Evolutionary conservation across 1,140 invertebrate genomes (phyloP).

Genomic region (Drosophila burlai): DNA sequence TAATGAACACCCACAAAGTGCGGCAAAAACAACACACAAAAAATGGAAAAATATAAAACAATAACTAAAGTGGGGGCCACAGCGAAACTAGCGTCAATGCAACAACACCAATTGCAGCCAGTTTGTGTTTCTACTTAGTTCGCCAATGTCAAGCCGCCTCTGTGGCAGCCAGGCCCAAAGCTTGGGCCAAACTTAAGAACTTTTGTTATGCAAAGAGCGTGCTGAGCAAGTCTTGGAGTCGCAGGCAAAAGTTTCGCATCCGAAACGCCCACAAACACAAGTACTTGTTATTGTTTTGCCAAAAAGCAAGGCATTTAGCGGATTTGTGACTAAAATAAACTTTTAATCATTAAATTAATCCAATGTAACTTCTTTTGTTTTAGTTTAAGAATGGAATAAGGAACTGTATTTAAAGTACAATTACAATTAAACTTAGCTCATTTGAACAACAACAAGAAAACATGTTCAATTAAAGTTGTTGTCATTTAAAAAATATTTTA

Average conservation of each 20-base stretch:
- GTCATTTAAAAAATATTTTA: too few species aligned
- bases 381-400: neutral
- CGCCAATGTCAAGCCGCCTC: slow-evolving; percentile 68
- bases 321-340: neutral
- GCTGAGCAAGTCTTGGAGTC: slow-evolving; percentile 35
- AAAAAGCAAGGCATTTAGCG: slow-evolving; percentile 1
- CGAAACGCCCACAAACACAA: slow-evolving; percentile 49
- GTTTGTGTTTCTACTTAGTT: slow-evolving; percentile 25
- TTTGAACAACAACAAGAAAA: too few species aligned
- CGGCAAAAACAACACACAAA: neutral
- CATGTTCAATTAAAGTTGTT: neutral
- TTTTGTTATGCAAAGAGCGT: slow-evolving; percentile 78
- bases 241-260: slow-evolving; percentile 36
- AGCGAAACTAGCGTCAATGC: slow-evolving; percentile 50
- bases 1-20: slow-evolving; percentile 36
- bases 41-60: slow-evolving; percentile 21
- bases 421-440: too few species aligned
- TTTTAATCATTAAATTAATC: neutral
- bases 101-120: slow-evolving; percentile 53
- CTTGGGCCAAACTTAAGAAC: slow-evolving; percentile 62
- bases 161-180: slow-evolving; percentile 1
- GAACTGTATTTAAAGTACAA: too few species aligned
- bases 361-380: neutral
- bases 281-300: slow-evolving; percentile 64
- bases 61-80: slow-evolving; percentile 26